Evolutionary conservation across 2,888 invertebrate genomes (phyloP).

Genomic region (Morpho achilles): DNA sequence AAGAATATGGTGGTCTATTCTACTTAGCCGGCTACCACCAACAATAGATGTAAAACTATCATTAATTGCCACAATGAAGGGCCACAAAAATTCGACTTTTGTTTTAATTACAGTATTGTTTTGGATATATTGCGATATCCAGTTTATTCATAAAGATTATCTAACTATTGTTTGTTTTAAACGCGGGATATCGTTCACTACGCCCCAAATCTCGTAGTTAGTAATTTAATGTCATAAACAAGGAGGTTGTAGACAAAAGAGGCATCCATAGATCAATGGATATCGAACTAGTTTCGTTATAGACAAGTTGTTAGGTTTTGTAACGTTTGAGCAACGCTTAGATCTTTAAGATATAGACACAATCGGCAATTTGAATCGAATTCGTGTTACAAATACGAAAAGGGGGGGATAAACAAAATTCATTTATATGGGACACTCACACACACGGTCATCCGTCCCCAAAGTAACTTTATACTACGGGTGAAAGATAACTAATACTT

Average conservation of each 20-base stretch:
- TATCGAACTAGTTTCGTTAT: slow-evolving; percentile 3
- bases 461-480: not conserved
- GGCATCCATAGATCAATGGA: slow-evolving; percentile 32
- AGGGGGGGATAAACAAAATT: not conserved
- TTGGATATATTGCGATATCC: no score
- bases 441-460: no score
- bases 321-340: slow-evolving; percentile 1
- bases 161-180: no score
- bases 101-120: no score
- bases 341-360: not conserved
- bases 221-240: slow-evolving; percentile 63
- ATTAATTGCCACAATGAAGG: no score
- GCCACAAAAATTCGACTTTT: no score
- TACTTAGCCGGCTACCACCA: no score
- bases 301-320: slow-evolving; percentile 10
- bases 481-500: not conserved
- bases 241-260: slow-evolving; percentile 21
- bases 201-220: slow-evolving; percentile 40
- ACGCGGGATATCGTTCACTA: slow-evolving; percentile 3
- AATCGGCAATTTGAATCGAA: not conserved
- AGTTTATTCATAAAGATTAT: no score
- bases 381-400: not conserved
- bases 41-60: no score
- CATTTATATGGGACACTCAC: no score
- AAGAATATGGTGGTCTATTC: no score